These are phyloP conservation scores for Andrena fulva DNA, from an alignment of 2,888 invertebrate genomes.

Conservation along the genomic window DNA sequence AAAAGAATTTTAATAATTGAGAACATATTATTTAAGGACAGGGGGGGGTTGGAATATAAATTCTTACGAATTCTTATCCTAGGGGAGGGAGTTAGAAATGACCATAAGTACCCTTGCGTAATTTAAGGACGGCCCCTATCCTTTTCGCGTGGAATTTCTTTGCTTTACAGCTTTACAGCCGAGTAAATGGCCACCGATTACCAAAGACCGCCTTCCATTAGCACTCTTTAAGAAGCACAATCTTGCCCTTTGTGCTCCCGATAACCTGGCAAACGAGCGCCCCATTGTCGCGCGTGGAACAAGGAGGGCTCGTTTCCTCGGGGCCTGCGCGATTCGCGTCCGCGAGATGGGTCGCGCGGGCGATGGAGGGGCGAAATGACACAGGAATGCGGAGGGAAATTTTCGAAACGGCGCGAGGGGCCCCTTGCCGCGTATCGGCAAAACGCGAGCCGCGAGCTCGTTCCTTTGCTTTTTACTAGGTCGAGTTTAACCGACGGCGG, in stretches of 20 bases:
- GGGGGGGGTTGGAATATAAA: too few relatives aligned
- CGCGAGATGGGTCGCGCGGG: conserved; percentile 33
- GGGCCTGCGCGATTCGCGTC: not conserved
- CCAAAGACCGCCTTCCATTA: too few relatives aligned
- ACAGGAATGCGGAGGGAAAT: conserved; percentile 37
- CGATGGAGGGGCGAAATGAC: conserved; percentile 19
- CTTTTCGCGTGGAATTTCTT: too few relatives aligned
- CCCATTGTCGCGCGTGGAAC: not conserved
- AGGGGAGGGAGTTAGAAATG: too few relatives aligned
- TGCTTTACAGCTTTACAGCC: too few relatives aligned
- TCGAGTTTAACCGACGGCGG: not conserved
- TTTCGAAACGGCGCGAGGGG: conserved; percentile 40
- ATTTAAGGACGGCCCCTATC: too few relatives aligned
- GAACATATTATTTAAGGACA: too few relatives aligned
- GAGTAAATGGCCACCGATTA: too few relatives aligned
- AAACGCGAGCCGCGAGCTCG: conserved; percentile 29
- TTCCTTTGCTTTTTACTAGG: conserved; percentile 37
- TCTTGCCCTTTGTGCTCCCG: not conserved
- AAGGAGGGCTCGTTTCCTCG: conserved; percentile 15
- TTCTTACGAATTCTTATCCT: too few relatives aligned
- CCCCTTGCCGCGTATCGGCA: conserved; percentile 9
- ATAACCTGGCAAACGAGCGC: not conserved
- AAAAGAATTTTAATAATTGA: too few relatives aligned
- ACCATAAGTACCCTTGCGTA: too few relatives aligned
- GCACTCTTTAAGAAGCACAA: not conserved